Evolutionary conservation across 1,140 invertebrate species (phyloP).

Genomic region (Trialeurodes vaporariorum): DNA sequence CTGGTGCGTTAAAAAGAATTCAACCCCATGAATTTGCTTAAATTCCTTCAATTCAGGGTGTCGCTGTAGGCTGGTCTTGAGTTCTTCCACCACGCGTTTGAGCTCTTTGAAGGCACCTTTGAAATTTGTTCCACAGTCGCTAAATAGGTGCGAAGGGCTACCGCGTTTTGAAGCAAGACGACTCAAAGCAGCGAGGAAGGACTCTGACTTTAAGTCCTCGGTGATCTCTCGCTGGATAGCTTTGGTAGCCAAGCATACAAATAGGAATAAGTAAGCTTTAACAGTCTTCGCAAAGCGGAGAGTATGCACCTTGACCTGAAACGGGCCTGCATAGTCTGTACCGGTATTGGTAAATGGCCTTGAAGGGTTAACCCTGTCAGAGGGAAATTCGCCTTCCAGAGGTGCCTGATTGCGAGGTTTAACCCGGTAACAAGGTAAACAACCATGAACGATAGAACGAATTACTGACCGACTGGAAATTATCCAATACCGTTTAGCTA

Average conservation of each 20-base stretch:
- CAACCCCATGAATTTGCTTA: neutral
- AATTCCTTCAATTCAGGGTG: neutral
- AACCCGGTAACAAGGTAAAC: neutral
- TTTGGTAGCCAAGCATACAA: slow-evolving; percentile 26
- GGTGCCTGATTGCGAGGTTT: neutral
- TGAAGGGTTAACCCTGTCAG: slow-evolving; percentile 13
- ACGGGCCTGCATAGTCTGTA: slow-evolving; percentile 22
- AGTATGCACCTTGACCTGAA: neutral
- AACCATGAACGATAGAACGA: neutral
- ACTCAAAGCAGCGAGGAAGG: slow-evolving; percentile 20
- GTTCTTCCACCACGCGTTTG: neutral
- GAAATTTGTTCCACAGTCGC: slow-evolving; percentile 18
- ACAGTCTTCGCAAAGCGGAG: neutral
- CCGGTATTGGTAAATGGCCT: slow-evolving; percentile 17
- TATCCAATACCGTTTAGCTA: slow-evolving; percentile 9
- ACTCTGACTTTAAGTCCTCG: slow-evolving; percentile 19
- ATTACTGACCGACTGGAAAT: neutral
- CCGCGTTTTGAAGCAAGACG: slow-evolving; percentile 14
- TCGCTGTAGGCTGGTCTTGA: neutral
- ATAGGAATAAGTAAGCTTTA: slow-evolving; percentile 20
- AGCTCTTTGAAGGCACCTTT: slow-evolving; percentile 15
- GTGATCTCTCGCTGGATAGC: slow-evolving; percentile 27
- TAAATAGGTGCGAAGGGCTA: slow-evolving; percentile 1
- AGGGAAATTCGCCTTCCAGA: slow-evolving; percentile 19
- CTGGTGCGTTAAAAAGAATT: neutral